Evolutionary conservation across 2,888 invertebrate genomes (phyloP), one percentile per base, ranked within the genome.

Genomic region (Lasioglossum calceatum): DNA sequence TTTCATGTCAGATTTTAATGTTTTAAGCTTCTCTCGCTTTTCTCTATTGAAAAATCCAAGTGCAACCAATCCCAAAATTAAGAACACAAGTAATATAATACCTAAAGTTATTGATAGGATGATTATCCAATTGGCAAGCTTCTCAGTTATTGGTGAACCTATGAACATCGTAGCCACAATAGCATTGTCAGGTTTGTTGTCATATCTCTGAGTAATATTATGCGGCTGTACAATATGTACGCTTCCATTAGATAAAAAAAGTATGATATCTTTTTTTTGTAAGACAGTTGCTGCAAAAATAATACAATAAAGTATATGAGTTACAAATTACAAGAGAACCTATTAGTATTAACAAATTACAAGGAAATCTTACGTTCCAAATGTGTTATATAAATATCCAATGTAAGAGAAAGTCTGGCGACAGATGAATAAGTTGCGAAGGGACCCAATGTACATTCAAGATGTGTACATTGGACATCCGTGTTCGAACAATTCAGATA

Each of bases 81-180:
- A 75, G 12, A 95, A 58, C 16, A 92, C 81, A 1, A 95, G 79
- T 8, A 95, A 75, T 50, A 93, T 44, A 67, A 94, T 87, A 32
- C 95, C 95, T n/a, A 94, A 77, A 14, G 93, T 80, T 36, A 94
- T 86, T n/a, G 95, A 94, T 42, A 93, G 47, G 7, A 88, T 86
- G 50, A 95, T 89, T 78, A 95, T 92, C 95, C 94, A 94, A 19
- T 82, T 67, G 4, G 93, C 93, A 64, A 94, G 84, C 27, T 79
- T 87, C 75, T 88, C 85, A 27, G 91, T 92, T 14, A 89, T 77
- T 5, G 93, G 92, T 32, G 94, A 93, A 32, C 94, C 95, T 14
- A 95, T 85, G 77, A 96, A 95, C 39, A 94, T 92, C 77, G 94
- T 95, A 47, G 93, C 92, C n/a, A 95, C 92, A 19, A 88, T 86